Evolutionary conservation across 1,140 invertebrate species (phyloP).

Genomic region (Onthophagus taurus): DNA sequence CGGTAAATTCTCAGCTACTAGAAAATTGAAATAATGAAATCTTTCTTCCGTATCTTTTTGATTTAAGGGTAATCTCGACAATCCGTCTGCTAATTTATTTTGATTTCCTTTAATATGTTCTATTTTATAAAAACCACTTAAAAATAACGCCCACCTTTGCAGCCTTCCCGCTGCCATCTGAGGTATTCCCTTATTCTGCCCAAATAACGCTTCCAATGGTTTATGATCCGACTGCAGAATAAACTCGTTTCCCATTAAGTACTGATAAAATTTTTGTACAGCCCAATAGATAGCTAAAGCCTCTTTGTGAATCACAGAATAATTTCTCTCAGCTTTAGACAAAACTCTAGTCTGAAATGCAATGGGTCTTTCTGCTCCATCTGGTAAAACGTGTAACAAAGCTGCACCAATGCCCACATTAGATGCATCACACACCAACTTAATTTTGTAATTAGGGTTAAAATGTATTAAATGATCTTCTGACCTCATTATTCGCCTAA

Average conservation of each 20-base stretch:
- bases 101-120: conserved; percentile 21
- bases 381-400: conserved; percentile 11
- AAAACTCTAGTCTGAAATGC: conserved; percentile 15
- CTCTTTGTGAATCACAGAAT: conserved; percentile 19
- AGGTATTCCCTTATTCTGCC: conserved; percentile 30
- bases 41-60: not conserved
- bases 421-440: conserved; percentile 17
- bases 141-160: conserved; percentile 20
- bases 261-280: conserved; percentile 42
- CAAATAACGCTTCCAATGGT: conserved; percentile 40
- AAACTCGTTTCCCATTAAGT: conserved; percentile 42
- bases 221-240: conserved; percentile 16
- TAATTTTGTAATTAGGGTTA: too few relatives aligned
- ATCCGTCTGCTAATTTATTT: conserved; percentile 26
- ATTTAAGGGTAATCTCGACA: conserved; percentile 5
- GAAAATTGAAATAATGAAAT: too few relatives aligned
- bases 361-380: conserved; percentile 11
- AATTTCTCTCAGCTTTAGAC: conserved; percentile 15
- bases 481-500: too few relatives aligned
- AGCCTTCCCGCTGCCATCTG: conserved; percentile 24
- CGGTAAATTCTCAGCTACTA: too few relatives aligned
- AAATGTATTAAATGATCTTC: too few relatives aligned
- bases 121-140: conserved; percentile 22
- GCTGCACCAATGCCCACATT: conserved; percentile 14
- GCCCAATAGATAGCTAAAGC: conserved; percentile 15